Evolutionary conservation across 2,797 vertebrate species (phyloP), one percentile per base, ranked within the genome.

Genomic region (Hypotaenidia philippensis): DNA sequence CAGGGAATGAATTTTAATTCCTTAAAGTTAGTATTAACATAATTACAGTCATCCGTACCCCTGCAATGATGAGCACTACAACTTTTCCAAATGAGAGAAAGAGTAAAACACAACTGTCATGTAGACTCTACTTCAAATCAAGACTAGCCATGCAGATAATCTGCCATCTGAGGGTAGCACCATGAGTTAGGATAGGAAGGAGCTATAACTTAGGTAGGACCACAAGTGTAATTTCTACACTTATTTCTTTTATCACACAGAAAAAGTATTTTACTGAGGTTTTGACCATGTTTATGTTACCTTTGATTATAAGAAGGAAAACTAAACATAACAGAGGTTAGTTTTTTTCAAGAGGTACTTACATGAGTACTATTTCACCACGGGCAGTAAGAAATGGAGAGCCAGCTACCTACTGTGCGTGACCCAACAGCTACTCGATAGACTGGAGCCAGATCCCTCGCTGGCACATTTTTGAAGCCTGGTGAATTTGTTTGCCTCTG

Each of bases 361-460:
- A 17, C 31, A 6, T 16, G 41, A 61, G 26, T 61, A 36, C 12
- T 15, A 4, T 26, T 14, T 60, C 50, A 36, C 13, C 32, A 14
- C 2, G 40, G 32, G 26, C 15, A 27, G 9, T 44, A 32, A 56
- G 56, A 41, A 86, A 60, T 20, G 16, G n/a, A 49, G 38, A 53
- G 27, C 41, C 34, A 27, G 6, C 34, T 55, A 22, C 31, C 26
- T 0, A 0, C 49, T 23, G 14, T 50, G 18, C 32, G 10, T 4
- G 26, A 44, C 17, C 53, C 31, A 61, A 63, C 6, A 47, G 29
- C 19, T 64, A 22, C 31, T 57, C 36, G 26, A 75, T 5, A 66
- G 49, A 13, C 29, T n/a, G n/a, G 23, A 79, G 47, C 31, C 12
- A 59, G 20, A 76, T 56, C 31, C 21, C 47, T 72, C 0, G 0